Evolutionary conservation across 2,888 invertebrate species (phyloP).

Genomic region (Agrilus biguttatus): DNA sequence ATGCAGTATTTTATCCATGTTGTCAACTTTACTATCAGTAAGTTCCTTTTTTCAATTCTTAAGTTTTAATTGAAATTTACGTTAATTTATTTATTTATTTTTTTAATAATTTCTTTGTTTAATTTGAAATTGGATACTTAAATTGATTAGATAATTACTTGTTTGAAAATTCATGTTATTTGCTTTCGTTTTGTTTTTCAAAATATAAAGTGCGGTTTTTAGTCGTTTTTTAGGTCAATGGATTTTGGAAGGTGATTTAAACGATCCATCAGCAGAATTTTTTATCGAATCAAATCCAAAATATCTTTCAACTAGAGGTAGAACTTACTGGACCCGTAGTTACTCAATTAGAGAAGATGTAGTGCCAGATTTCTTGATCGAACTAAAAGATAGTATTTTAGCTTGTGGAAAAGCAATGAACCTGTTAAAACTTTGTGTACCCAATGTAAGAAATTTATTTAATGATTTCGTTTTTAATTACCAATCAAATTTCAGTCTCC

Average conservation of each 20-base stretch:
- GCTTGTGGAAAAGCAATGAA: conserved; percentile 62
- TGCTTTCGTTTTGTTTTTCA: too few relatives aligned
- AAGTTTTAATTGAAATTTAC: neutral
- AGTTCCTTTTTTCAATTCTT: conserved; percentile 2
- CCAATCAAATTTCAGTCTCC: conserved; percentile 20
- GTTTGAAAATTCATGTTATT: too few relatives aligned
- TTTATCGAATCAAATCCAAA: conserved; percentile 60
- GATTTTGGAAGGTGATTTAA: conserved; percentile 71
- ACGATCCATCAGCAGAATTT: conserved; percentile 71
- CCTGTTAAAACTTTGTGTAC: conserved; percentile 53
- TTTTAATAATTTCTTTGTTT: neutral
- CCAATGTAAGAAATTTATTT: conserved; percentile 39
- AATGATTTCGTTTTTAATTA: conserved; percentile 1
- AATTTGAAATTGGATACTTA: neutral
- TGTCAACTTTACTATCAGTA: conserved; percentile 29
- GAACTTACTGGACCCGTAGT: conserved; percentile 54
- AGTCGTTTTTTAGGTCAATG: conserved; percentile 62
- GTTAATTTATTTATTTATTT: neutral
- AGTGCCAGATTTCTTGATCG: conserved; percentile 53
- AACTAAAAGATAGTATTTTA: conserved; percentile 48
- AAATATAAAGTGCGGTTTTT: conserved; percentile 7
- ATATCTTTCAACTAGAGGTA: conserved; percentile 45
- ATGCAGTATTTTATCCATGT: conserved; percentile 29
- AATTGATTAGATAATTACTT: too few relatives aligned
- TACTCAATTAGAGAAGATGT: conserved; percentile 37